A percentile compares a stretch with the other conserved stretches of the same genome.
Conservation (phyloP, 2,797 vertebrate genomes). For the Cynopterus sphinx region DNA sequence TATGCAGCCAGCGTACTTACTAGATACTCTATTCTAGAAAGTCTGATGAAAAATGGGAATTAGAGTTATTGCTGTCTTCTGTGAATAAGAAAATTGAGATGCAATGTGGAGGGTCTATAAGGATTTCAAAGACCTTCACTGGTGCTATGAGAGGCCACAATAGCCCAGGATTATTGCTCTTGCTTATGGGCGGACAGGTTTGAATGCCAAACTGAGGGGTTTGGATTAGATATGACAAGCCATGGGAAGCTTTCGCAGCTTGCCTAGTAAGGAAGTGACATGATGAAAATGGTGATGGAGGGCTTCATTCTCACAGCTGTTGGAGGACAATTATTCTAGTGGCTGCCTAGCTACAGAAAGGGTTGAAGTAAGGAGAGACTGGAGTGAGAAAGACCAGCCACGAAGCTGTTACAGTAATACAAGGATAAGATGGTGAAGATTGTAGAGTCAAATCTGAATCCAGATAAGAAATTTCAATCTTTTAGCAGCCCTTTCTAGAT, state of each 20-base stretch:
- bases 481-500: background rate
- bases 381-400: background rate
- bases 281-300: slow-evolving; percentile 12
- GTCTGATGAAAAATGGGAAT: slow-evolving; percentile 61
- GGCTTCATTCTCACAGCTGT: background rate
- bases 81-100: slow-evolving; percentile 63
- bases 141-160: slow-evolving; percentile 22
- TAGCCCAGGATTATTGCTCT: slow-evolving; percentile 19
- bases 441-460: background rate
- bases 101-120: background rate
- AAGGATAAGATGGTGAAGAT: background rate
- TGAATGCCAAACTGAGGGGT: slow-evolving; percentile 30
- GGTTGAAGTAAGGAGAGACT: background rate
- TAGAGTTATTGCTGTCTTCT: slow-evolving; percentile 61
- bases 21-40: slow-evolving; percentile 17
- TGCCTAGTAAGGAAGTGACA: slow-evolving; percentile 35
- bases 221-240: slow-evolving; percentile 47
- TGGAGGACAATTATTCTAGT: background rate
- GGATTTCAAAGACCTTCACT: slow-evolving; percentile 51
- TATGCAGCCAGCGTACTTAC: slow-evolving; percentile 33
- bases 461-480: slow-evolving; percentile 58
- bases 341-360: background rate
- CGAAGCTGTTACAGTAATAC: background rate
- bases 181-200: slow-evolving; percentile 46
- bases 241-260: background rate